Evolutionary conservation across 2,797 vertebrate genomes (phyloP).

Genomic region (Urosaurus nigricauda): DNA sequence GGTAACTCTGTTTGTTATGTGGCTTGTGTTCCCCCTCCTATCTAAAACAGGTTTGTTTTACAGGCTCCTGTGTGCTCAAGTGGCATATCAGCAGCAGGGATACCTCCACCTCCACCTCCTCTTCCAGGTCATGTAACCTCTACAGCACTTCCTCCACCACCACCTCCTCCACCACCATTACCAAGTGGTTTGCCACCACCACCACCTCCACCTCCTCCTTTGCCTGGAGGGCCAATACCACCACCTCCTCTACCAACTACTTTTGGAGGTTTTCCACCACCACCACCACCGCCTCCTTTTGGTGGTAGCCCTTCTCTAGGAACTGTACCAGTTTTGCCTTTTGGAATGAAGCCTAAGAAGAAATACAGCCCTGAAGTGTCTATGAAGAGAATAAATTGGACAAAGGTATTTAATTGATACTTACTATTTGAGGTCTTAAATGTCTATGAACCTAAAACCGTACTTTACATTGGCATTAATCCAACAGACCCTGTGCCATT

Average conservation of each 20-base stretch:
- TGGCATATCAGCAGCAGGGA: slow-evolving; percentile 53
- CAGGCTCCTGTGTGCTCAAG: slow-evolving; percentile 65
- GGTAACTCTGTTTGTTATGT: background rate
- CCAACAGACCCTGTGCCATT: too few relatives aligned
- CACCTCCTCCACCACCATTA: slow-evolving; percentile 76
- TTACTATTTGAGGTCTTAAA: too few relatives aligned
- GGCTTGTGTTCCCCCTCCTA: background rate
- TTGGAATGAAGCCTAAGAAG: slow-evolving; percentile 93
- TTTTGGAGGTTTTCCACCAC: slow-evolving; percentile 67
- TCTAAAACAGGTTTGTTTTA: slow-evolving; percentile 52
- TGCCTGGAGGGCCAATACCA: slow-evolving; percentile 78
- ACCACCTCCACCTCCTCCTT: slow-evolving; percentile 79
- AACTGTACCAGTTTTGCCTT: slow-evolving; percentile 81
- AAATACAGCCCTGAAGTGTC: slow-evolving; percentile 87
- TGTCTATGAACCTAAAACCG: too few relatives aligned
- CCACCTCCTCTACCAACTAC: slow-evolving; percentile 85
- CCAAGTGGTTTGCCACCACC: slow-evolving; percentile 51
- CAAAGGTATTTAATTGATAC: slow-evolving; percentile 84
- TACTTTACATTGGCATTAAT: too few relatives aligned
- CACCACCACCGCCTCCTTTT: slow-evolving; percentile 68
- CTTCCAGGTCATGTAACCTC: slow-evolving; percentile 64
- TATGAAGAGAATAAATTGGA: slow-evolving; percentile 98
- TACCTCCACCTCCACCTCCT: slow-evolving; percentile 77
- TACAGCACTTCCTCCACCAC: slow-evolving; percentile 78
- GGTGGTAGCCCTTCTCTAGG: slow-evolving; percentile 69